Percentiles rank a stretch among this genome's conserved stretches.
Conservation (phyloP, 2,797 vertebrate species). For the Antennarius maculatus region DNA sequence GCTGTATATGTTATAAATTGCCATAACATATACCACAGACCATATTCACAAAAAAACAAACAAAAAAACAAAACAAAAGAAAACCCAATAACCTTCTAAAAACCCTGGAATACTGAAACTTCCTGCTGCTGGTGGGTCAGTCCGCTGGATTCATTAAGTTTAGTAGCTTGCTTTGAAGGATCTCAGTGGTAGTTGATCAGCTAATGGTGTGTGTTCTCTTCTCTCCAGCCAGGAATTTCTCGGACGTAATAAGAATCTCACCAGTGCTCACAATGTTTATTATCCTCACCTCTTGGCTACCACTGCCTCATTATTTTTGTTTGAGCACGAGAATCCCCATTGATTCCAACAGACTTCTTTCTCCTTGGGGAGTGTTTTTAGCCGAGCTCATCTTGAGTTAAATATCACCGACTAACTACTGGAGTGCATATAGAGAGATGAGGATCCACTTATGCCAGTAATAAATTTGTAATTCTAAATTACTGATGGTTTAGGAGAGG, state of each 20-base stretch:
- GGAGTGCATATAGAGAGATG: conserved; percentile 46
- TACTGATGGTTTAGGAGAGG: conserved; percentile 47
- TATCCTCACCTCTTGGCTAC: conserved; percentile 41
- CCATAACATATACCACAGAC: too few relatives aligned
- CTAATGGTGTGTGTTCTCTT: conserved; percentile 39
- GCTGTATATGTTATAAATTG: too few relatives aligned
- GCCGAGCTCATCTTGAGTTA: conserved; percentile 49
- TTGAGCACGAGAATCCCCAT: conserved; percentile 43
- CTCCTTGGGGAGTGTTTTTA: conserved; percentile 31
- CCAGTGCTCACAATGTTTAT: conserved; percentile 45
- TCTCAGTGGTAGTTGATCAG: conserved; percentile 38
- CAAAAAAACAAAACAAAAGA: not conserved
- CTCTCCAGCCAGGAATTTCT: conserved; percentile 24
- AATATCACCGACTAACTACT: conserved; percentile 59
- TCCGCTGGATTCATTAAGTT: conserved; percentile 41
- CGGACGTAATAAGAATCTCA: conserved; percentile 35
- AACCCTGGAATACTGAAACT: conserved; percentile 7
- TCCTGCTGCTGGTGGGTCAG: not conserved
- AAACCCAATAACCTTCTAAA: not conserved
- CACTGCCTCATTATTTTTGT: conserved; percentile 55
- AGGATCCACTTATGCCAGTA: conserved; percentile 53
- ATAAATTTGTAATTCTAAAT: conserved; percentile 50
- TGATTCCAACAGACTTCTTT: conserved; percentile 45
- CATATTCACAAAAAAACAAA: not conserved
- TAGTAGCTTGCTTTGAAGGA: conserved; percentile 36